phyloP scores from a whole-genome alignment of 2,113 vertebrate species.

The Neolamprologus caudopunctatus region DNA sequence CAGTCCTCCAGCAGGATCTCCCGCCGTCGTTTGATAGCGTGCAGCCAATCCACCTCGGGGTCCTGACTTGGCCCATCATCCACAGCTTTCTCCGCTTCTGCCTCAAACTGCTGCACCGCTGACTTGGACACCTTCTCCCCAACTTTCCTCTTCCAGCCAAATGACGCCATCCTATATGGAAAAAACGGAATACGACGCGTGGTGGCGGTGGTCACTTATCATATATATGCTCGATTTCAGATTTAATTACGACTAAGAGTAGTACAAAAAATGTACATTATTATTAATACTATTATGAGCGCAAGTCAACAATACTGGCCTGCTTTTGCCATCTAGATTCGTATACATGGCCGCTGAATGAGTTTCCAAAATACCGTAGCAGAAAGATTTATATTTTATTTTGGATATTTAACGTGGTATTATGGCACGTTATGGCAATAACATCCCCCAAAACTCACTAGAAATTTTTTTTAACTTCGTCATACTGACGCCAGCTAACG shows the following conservation, averaged over 20 bases:
- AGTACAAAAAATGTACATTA: background rate
- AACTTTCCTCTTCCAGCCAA: slow-evolving; percentile 92
- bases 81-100: slow-evolving; percentile 71
- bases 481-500: background rate
- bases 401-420: no score
- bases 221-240: background rate
- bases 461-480: background rate
- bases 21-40: slow-evolving; percentile 76
- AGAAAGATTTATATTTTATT: background rate
- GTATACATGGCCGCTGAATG: background rate
- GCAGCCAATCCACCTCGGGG: slow-evolving; percentile 75
- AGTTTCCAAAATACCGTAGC: background rate
- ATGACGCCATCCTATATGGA: slow-evolving; percentile 81
- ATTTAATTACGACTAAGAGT: background rate
- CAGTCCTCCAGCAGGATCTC: slow-evolving; percentile 80
- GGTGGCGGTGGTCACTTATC: background rate
- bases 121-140: slow-evolving; percentile 90
- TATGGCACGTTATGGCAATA: no score
- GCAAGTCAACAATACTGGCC: background rate
- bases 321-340: background rate
- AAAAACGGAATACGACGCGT: background rate
- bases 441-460: no score
- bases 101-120: slow-evolving; percentile 84
- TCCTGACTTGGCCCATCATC: slow-evolving; percentile 21
- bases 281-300: background rate